phyloP scores from a whole-genome alignment of 2,888 invertebrate genomes.

The Liodrosophila aerea region DNA sequence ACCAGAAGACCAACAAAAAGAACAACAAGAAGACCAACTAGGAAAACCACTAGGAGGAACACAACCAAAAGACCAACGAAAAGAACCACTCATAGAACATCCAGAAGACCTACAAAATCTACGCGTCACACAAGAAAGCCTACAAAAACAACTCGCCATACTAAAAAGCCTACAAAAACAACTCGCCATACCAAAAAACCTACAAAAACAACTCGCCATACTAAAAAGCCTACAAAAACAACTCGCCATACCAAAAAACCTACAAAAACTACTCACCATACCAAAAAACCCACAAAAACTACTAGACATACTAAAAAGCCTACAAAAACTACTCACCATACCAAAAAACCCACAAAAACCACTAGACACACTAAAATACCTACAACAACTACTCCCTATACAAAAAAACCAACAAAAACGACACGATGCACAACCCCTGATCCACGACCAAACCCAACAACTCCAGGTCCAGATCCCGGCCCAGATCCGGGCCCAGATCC shows the following conservation, averaged over 20 bases:
- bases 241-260: background rate
- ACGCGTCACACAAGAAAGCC: background rate
- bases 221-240: background rate
- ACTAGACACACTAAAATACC: too few species aligned
- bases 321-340: too few species aligned
- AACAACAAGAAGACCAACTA: constrained; percentile 4
- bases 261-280: background rate
- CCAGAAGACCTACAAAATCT: background rate
- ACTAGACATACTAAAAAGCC: background rate
- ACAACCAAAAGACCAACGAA: background rate
- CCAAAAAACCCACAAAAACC: too few species aligned
- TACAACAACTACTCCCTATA: too few species aligned
- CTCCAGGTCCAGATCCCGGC: too few species aligned
- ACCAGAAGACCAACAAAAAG: background rate
- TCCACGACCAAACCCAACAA: too few species aligned
- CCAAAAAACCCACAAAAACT: background rate
- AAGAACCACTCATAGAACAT: background rate
- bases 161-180: background rate
- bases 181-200: background rate
- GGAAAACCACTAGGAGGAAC: background rate
- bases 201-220: background rate
- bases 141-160: background rate
- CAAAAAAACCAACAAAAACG: too few species aligned
- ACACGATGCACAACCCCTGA: too few species aligned
- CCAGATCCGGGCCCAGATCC: too few species aligned